Evolutionary conservation across 2,797 vertebrate species (phyloP).

Genomic region (Microctenopoma steveboyesi): DNA sequence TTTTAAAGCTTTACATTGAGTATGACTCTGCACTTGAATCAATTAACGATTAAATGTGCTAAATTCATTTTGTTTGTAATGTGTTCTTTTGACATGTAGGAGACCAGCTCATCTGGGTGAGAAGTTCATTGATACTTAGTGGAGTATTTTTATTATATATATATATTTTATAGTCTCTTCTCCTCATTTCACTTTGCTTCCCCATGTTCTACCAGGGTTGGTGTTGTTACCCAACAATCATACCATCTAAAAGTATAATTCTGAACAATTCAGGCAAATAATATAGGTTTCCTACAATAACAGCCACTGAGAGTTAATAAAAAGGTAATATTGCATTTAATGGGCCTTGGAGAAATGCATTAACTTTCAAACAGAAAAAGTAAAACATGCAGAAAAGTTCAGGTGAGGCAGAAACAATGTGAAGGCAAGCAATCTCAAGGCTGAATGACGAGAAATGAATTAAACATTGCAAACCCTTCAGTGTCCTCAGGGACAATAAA

Average conservation of each 20-base stretch:
- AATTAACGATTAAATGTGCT: slow-evolving; percentile 82
- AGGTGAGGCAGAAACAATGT: slow-evolving; percentile 35
- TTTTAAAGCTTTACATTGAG: slow-evolving; percentile 84
- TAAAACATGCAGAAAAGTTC: slow-evolving; percentile 34
- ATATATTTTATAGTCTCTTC: neutral
- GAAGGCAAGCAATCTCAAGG: slow-evolving; percentile 45
- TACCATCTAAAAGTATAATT: slow-evolving; percentile 2
- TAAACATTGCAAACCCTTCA: slow-evolving; percentile 35
- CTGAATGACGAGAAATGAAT: slow-evolving; percentile 52
- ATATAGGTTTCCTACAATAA: slow-evolving; percentile 17
- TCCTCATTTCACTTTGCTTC: neutral
- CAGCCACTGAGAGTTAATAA: slow-evolving; percentile 6
- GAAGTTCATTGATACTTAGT: neutral
- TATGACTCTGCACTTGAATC: slow-evolving; percentile 75
- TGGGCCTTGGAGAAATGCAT: slow-evolving; percentile 43
- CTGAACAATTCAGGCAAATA: slow-evolving; percentile 9
- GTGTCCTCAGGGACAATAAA: slow-evolving; percentile 27
- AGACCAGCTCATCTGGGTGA: neutral
- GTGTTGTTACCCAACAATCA: neutral
- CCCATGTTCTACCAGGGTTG: neutral
- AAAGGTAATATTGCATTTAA: slow-evolving; percentile 28
- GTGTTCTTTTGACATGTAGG: slow-evolving; percentile 23
- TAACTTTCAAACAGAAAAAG: slow-evolving; percentile 41
- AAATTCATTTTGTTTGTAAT: slow-evolving; percentile 61
- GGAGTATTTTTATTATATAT: neutral